Percentiles rank a stretch among this genome's conserved stretches.
Evolutionary conservation across 2,113 vertebrate genomes (phyloP).

Genomic region (Pteruthius melanotis): DNA sequence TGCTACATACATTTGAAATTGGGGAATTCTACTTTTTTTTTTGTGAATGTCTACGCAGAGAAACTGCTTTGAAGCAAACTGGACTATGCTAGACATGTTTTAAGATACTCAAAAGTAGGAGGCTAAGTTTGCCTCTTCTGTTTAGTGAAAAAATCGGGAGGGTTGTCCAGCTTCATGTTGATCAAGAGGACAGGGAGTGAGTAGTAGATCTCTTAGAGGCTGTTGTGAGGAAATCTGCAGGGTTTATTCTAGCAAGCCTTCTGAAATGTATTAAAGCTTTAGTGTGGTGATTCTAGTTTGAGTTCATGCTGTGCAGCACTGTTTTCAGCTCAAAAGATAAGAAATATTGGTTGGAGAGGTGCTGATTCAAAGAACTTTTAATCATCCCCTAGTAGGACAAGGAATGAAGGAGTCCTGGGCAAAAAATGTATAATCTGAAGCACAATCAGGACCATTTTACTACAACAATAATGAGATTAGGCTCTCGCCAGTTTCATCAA

Average conservation of each 20-base stretch:
- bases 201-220: not conserved
- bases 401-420: not conserved
- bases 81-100: rapidly evolving
- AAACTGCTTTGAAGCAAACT: not conserved
- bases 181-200: not conserved
- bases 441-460: not conserved
- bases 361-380: not conserved
- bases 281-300: not conserved
- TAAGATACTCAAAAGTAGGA: not conserved
- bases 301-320: not conserved
- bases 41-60: not conserved
- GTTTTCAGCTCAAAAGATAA: not conserved
- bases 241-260: not conserved
- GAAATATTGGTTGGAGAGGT: not conserved
- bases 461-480: not conserved
- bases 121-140: not conserved
- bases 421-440: not conserved
- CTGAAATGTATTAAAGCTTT: not conserved
- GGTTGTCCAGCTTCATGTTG: not conserved
- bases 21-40: not conserved
- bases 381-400: not conserved
- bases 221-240: not conserved
- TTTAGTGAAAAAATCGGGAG: not conserved
- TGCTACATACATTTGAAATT: not conserved
- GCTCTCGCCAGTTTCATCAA: not conserved